Conservation (phyloP, 1,140 invertebrate species). For the Nomia melanderi region DNA sequence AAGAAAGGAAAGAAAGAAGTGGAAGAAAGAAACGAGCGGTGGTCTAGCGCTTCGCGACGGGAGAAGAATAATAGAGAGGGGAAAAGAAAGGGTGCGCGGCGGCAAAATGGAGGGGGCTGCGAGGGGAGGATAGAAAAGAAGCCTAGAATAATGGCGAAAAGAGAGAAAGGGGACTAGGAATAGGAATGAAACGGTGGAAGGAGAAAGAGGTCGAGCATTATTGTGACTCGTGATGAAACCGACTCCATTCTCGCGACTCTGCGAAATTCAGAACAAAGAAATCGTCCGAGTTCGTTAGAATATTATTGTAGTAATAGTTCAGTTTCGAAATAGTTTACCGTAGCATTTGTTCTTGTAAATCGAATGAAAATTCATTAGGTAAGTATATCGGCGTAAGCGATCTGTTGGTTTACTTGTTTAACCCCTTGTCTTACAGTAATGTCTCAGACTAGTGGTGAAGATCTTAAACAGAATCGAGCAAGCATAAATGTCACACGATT, state of each 20-base stretch:
- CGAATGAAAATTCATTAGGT: no score
- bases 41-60: background rate
- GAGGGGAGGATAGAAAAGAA: background rate
- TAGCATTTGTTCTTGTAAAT: no score
- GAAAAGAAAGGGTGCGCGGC: background rate
- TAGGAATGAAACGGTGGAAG: background rate
- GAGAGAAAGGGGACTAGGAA: background rate
- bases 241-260: constrained; percentile 7
- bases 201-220: constrained; percentile 28
- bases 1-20: no score
- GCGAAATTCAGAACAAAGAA: constrained; percentile 30
- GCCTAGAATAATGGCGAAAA: constrained; percentile 11
- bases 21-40: background rate
- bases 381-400: no score
- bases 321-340: no score
- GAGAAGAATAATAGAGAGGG: constrained; percentile 30
- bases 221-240: constrained; percentile 18
- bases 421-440: no score
- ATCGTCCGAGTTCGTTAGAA: background rate
- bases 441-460: no score
- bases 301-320: background rate
- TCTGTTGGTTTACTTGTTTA: no score
- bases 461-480: no score
- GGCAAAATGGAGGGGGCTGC: background rate
- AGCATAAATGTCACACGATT: no score